Evolutionary conservation across 2,888 invertebrate species (phyloP), one percentile per base, ranked within the genome.

Genomic region (Leptopterna dolabrata): DNA sequence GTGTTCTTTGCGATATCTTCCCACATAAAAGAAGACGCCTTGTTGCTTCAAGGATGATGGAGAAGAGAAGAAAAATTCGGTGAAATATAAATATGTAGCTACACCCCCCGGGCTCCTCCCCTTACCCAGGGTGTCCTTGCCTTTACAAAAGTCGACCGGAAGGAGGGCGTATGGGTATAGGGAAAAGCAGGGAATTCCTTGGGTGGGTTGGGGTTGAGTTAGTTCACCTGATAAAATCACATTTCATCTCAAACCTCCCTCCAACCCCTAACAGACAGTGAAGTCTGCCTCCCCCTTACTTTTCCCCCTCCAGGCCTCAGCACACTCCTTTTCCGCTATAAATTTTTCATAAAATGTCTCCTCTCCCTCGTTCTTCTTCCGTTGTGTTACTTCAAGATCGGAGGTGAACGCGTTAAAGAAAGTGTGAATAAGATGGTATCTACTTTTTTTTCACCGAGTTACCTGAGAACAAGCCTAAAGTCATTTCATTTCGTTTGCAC

Each of bases 141-240:
- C n/a, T 45, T 24, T 27, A 47, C 78, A 14, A 63, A 63, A 63
- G 63, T 63, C 63, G 24, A 43, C 47, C 11, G 24, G 43, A 27
- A 78, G 27, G 29, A 71, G 19, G 71, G 19, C 71, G 24, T 43
- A 11, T 36, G 76, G n/a, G 43, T 6, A 9, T 30, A 29, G n/a
- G 16, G 29, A 19, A 43, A 76, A 36, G 76, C 9, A 2, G 63
- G 13, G n/a, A 63, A 63, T n/a, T n/a, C n/a, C n/a, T n/a, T n/a
- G 63, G 24, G 24, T 24, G 63, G 24, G 63, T 24, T 36, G 19
- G 63, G 63, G 24, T 55, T 24, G 73, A 73, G 73, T 36, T 41
- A 55, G 43, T 81, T 81, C 81, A 81, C 81, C 81, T 81, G 81
- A 81, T 81, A 81, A 81, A 81, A 81, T 81, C 81, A 55, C 81